These are phyloP conservation scores for Chrysochloris asiatica DNA, from an alignment of 2,113 vertebrate genomes.

Conservation along the genomic window DNA sequence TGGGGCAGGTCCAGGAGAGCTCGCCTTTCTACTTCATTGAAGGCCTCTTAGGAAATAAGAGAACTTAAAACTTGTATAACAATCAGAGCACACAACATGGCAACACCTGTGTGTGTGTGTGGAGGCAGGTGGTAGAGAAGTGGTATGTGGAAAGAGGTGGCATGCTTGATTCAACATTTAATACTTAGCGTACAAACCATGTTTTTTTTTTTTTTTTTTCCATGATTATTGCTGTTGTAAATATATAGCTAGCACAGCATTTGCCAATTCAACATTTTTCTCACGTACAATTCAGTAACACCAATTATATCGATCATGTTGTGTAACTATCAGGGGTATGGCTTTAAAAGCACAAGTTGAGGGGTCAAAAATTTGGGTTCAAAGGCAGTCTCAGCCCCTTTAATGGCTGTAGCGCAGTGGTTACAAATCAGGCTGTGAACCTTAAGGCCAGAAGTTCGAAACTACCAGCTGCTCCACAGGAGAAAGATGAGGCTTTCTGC, in stretches of 20 bases:
- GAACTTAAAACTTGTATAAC: not conserved
- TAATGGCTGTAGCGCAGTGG: not conserved
- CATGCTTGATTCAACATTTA: not conserved
- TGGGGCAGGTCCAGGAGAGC: no score
- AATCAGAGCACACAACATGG: not conserved
- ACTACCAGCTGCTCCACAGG: no score
- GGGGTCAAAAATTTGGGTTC: not conserved
- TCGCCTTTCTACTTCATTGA: not conserved
- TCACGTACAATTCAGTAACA: not conserved
- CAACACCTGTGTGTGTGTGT: no score
- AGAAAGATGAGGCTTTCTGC: no score
- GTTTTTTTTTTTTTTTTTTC: not conserved
- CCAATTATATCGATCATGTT: not conserved
- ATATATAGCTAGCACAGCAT: not conserved
- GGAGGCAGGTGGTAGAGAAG: not conserved
- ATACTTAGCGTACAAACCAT: not conserved
- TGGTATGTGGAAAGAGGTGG: not conserved
- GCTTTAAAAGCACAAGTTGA: not conserved
- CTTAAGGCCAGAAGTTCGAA: no score
- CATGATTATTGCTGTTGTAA: not conserved
- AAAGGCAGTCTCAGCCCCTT: not conserved
- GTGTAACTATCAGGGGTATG: not conserved
- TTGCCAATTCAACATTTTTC: not conserved
- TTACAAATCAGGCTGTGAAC: no score
- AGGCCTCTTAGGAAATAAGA: not conserved